Percentiles rank a stretch among this genome's conserved stretches.
phyloP scores from a whole-genome alignment of 2,797 vertebrate genomes.

The Hoplostethus mediterraneus region DNA sequence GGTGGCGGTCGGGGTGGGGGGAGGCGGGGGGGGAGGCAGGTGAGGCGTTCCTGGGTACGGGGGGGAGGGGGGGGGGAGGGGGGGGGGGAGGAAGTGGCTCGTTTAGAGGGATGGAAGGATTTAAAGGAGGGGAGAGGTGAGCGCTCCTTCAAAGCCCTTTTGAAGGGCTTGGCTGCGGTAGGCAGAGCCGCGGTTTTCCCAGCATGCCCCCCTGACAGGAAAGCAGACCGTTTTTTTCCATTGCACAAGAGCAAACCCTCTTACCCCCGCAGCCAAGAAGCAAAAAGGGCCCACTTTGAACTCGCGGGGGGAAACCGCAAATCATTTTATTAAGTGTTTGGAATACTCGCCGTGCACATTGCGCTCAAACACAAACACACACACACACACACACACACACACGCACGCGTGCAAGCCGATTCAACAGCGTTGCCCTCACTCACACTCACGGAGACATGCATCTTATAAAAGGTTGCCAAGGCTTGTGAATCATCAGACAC shows the following conservation, averaged over 20 bases:
- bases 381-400: conserved; percentile 17
- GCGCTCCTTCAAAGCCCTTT: conserved; percentile 67
- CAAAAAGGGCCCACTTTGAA: conserved; percentile 77
- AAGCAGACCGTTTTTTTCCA: conserved; percentile 67
- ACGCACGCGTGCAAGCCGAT: conserved; percentile 14
- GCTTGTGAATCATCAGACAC: conserved; percentile 69
- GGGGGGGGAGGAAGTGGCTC: conserved; percentile 68
- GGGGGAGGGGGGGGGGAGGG: too few relatives aligned
- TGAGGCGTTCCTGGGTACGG: conserved; percentile 51
- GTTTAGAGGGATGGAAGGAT: conserved; percentile 60
- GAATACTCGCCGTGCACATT: conserved; percentile 57
- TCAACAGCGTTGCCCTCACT: conserved; percentile 20
- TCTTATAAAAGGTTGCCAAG: conserved; percentile 58
- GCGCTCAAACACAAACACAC: conserved; percentile 58
- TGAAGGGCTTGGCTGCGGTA: conserved; percentile 78
- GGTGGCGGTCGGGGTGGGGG: conserved; percentile 22
- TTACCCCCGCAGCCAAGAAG: conserved; percentile 69
- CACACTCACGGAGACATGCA: conserved; percentile 32
- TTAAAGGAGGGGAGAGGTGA: conserved; percentile 69
- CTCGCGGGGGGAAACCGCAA: conserved; percentile 74
- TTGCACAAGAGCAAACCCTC: conserved; percentile 74
- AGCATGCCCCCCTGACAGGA: conserved; percentile 72
- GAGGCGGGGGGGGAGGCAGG: conserved; percentile 62
- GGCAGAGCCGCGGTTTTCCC: conserved; percentile 74
- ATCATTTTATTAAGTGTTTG: conserved; percentile 85